Percentiles rank a stretch among this genome's conserved stretches.
Evolutionary conservation across 2,113 vertebrate species (phyloP).

Genomic region (Mus pahari): DNA sequence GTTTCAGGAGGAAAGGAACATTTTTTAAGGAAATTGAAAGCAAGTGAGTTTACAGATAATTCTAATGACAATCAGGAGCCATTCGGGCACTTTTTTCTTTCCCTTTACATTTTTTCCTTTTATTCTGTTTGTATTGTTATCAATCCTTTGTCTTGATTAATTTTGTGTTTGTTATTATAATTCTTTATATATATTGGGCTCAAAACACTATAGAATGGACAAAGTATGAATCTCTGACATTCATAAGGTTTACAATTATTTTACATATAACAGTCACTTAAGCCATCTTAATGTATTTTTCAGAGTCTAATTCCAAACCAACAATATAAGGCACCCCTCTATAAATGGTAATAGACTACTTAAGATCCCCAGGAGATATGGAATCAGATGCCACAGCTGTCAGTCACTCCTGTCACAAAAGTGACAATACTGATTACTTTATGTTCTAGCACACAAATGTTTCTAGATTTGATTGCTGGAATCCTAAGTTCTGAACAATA

Average conservation of each 20-base stretch:
- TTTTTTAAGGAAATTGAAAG: not conserved
- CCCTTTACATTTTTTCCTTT: not conserved
- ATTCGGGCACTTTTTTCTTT: not conserved
- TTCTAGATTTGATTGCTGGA: not conserved
- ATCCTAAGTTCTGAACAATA: not conserved
- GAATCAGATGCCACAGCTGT: not conserved
- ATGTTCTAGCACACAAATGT: not conserved
- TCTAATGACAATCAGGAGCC: not conserved
- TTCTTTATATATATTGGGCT: not conserved
- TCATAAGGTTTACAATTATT: not conserved
- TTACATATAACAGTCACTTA: not conserved
- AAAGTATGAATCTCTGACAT: not conserved
- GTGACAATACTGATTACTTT: not conserved
- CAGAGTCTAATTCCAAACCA: not conserved
- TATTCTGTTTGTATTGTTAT: not conserved
- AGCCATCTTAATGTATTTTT: not conserved
- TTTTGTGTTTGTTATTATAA: slow-evolving; percentile 3
- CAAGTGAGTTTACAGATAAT: not conserved
- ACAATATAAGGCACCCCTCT: not conserved
- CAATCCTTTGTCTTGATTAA: not conserved
- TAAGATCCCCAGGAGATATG: not conserved
- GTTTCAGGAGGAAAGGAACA: not conserved
- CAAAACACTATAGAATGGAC: not conserved
- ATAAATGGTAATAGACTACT: not conserved
- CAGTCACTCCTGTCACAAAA: not conserved